Conservation (phyloP, 2,113 vertebrate genomes). For the Geothlypis trichas region DNA sequence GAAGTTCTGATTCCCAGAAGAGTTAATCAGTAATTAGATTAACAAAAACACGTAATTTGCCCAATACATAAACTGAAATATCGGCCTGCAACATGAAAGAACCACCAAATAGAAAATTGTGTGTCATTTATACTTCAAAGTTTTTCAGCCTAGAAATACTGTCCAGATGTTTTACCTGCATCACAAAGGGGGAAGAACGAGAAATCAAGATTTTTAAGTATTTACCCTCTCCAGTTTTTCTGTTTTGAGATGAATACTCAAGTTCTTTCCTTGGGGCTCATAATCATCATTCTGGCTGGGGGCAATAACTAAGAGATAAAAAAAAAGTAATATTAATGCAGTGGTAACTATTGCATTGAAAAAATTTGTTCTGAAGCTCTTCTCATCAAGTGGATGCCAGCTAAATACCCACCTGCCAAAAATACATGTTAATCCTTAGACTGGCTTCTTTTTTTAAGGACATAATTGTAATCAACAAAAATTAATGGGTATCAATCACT, state of each 20-base stretch:
- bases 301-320: slow-evolving; percentile 59
- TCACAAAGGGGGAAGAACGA: background rate
- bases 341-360: slow-evolving; percentile 44
- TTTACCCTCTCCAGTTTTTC: slow-evolving; percentile 88
- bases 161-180: background rate
- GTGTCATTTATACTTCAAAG: background rate
- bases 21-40: slow-evolving; percentile 48
- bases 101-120: background rate
- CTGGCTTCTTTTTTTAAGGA: background rate
- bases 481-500: background rate
- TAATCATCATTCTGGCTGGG: slow-evolving; percentile 48
- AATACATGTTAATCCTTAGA: slow-evolving; percentile 31
- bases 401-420: slow-evolving; percentile 42
- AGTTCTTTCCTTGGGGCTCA: slow-evolving; percentile 64
- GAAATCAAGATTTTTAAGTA: background rate
- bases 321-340: slow-evolving; percentile 6
- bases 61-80: background rate
- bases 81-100: background rate
- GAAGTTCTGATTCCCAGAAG: background rate
- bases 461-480: background rate
- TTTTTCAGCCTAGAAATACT: background rate
- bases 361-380: slow-evolving; percentile 44
- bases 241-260: slow-evolving; percentile 73
- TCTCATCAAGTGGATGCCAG: slow-evolving; percentile 46
- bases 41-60: slow-evolving; percentile 39